Evolutionary conservation across 2,797 vertebrate species (phyloP).

Genomic region (Anguilla megastoma): DNA sequence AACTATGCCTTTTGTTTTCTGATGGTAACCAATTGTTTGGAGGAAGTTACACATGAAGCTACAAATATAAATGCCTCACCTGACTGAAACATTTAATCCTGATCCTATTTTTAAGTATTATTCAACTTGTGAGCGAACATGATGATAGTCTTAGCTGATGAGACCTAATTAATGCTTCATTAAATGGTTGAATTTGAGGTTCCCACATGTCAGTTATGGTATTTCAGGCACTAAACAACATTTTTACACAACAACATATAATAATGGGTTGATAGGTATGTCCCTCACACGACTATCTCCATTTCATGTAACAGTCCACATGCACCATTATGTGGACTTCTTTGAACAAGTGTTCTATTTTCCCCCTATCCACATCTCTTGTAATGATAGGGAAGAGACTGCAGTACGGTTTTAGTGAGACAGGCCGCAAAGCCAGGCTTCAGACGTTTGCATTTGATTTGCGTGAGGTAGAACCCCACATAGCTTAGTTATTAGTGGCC

Average conservation of each 20-base stretch:
- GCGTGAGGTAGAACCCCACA: not conserved
- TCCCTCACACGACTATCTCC: not conserved
- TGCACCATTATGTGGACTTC: not conserved
- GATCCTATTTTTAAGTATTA: too few species aligned
- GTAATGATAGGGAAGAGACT: not conserved
- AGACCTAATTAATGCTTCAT: too few species aligned
- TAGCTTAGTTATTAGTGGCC: not conserved
- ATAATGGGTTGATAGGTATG: not conserved
- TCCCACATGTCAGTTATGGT: not conserved
- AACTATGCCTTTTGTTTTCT: too few species aligned
- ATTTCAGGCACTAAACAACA: not conserved
- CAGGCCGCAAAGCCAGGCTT: not conserved
- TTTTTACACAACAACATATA: not conserved
- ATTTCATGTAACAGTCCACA: not conserved
- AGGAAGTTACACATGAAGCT: not conserved
- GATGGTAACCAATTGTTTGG: too few species aligned
- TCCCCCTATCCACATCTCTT: not conserved
- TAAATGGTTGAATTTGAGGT: too few species aligned
- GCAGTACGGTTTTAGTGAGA: not conserved
- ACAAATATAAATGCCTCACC: not conserved
- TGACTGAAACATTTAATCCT: too few species aligned
- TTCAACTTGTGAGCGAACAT: too few species aligned
- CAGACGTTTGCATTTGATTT: not conserved
- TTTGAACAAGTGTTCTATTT: not conserved
- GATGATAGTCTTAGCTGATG: too few species aligned